Percentiles rank a stretch among this genome's conserved stretches.
Evolutionary conservation across 2,113 vertebrate genomes (phyloP).

Genomic region (Isichthys henryi): DNA sequence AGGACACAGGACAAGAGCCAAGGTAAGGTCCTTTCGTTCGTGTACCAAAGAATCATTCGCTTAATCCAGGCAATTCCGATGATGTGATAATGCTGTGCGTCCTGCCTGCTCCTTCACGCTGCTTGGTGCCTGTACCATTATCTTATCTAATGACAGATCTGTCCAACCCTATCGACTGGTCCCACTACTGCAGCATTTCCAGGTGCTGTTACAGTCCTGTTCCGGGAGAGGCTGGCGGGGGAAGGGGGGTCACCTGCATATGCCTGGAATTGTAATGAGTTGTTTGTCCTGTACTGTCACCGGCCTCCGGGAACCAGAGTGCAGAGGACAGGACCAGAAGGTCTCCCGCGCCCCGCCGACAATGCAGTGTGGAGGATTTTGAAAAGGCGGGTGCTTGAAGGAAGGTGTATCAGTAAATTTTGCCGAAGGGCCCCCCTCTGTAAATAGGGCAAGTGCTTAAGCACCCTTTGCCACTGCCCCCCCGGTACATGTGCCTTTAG

Average conservation of each 20-base stretch:
- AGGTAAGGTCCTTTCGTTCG: neutral
- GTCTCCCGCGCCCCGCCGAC: neutral
- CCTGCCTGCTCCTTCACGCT: neutral
- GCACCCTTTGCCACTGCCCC: too few species aligned
- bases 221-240: neutral
- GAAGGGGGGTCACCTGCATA: neutral
- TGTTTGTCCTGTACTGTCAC: neutral
- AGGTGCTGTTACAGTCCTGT: neutral
- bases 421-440: neutral
- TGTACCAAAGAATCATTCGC: neutral
- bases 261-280: constrained; percentile 1
- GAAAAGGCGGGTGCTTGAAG: neutral
- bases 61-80: neutral
- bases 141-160: neutral
- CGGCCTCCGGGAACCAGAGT: neutral
- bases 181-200: neutral
- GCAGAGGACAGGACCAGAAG: neutral
- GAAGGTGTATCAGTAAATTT: neutral
- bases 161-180: neutral
- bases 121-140: neutral
- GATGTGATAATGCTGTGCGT: neutral
- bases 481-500: neutral
- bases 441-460: neutral
- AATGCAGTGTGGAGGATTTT: neutral
- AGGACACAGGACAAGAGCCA: neutral